phyloP scores from a whole-genome alignment of 1,140 invertebrate genomes.

The Centruroides sculpturatus region DNA sequence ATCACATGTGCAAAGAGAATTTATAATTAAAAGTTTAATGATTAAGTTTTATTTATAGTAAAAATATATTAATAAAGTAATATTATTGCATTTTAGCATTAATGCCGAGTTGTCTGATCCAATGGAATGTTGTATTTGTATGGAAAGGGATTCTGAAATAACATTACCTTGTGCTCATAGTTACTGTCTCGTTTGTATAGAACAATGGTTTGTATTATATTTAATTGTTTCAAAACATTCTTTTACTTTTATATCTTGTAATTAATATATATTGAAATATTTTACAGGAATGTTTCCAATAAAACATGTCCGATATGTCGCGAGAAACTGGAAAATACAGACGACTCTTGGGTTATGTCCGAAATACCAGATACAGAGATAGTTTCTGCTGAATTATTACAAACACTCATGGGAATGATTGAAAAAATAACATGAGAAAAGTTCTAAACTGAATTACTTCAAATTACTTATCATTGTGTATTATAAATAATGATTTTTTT shows the following conservation, averaged over 20 bases:
- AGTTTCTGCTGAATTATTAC: constrained; percentile 41
- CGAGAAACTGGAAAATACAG: constrained; percentile 40
- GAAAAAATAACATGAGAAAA: too few relatives aligned
- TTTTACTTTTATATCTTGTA: too few relatives aligned
- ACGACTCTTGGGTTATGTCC: constrained; percentile 48
- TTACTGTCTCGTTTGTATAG: constrained; percentile 50
- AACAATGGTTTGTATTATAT: constrained; percentile 42
- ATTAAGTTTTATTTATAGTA: too few relatives aligned
- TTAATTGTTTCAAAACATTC: neutral
- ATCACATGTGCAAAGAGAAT: too few relatives aligned
- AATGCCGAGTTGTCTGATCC: too few relatives aligned
- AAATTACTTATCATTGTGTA: too few relatives aligned
- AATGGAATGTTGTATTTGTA: constrained; percentile 50
- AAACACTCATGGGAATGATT: constrained; percentile 9
- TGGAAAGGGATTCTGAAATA: constrained; percentile 47
- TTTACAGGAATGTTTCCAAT: constrained; percentile 43
- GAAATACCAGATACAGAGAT: constrained; percentile 44
- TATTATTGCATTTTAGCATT: too few relatives aligned
- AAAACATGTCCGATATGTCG: constrained; percentile 52
- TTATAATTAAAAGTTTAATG: too few relatives aligned
- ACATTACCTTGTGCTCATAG: constrained; percentile 48
- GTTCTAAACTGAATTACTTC: too few relatives aligned
- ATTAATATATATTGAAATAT: constrained; percentile 11
- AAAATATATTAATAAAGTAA: too few relatives aligned
- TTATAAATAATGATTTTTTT: too few relatives aligned